Base-by-base conservation (phyloP, 2,113 vertebrate species). In the Myotis brandtii region DNA sequence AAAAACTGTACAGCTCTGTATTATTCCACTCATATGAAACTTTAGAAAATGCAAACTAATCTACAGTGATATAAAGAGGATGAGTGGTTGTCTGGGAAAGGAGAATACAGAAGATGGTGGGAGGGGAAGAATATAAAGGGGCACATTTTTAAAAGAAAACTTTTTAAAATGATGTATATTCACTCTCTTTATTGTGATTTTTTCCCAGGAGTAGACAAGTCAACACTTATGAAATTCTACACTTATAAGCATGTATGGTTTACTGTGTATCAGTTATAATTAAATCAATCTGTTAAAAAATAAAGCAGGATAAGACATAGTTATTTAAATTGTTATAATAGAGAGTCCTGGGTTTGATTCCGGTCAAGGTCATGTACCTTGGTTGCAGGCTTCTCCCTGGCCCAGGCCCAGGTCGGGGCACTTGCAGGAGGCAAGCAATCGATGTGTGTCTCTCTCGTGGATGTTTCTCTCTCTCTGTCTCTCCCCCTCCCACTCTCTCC, bases 301-400 rank as follows among this genome's bases (percentile, higher is more conserved):
- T 25, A 89, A 67, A 13, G 20, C n/a, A 64, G 50, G 52, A 23
- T 37, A 67, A 80, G 34, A 46, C 20, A 54, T 64, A 86, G 40
- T 79, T 56, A 72, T 87, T 40, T 83, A 82, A 54, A 86, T 95
- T 72, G 40, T 75, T 75, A 75, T 75, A 59, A 25, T 59, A 59
- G 21, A 59, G 56, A 59, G 56, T 10, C 56, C 56, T 1, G 23
- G 56, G 56, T 59, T 59, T 59, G 56, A 25, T 59, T 59, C 56
- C 0, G 9, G 56, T 59, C 56, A 59, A 59, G 23, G 56, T 56
- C 20, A 56, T 8, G 7, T 56, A 56, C 54, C 54, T 56, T 56
- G 54, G 54, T 59, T 59, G 56, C 56, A 59, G 56, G 23, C 25
- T 59, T 59, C 23, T 59, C 56, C 23, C 56, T 59, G 23, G 23